Evolutionary conservation across 1,140 invertebrate species (phyloP).

Genomic region (Sycophila sp.): DNA sequence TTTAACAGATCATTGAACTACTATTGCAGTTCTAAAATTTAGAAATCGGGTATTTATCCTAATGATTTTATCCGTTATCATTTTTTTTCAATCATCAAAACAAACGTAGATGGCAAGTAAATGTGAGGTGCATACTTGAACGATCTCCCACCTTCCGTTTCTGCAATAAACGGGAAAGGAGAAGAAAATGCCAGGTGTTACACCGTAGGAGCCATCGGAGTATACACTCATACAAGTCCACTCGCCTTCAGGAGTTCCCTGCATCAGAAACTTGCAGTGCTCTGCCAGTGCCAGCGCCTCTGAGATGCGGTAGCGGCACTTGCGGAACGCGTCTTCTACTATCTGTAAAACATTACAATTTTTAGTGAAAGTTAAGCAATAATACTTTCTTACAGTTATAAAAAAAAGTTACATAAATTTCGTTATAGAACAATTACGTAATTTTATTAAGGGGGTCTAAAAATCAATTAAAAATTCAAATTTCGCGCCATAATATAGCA

Average conservation of each 20-base stretch:
- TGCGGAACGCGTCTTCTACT: not conserved
- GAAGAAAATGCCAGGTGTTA: slow-evolving; percentile 36
- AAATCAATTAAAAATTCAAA: too few relatives aligned
- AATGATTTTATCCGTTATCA: too few relatives aligned
- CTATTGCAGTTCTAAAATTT: too few relatives aligned
- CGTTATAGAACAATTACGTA: not conserved
- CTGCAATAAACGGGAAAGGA: slow-evolving; percentile 39
- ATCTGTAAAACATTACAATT: slow-evolving; percentile 15
- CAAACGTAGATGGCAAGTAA: too few relatives aligned
- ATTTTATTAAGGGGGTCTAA: too few relatives aligned
- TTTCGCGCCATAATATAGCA: too few relatives aligned
- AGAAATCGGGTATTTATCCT: too few relatives aligned
- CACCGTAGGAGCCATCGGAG: slow-evolving; percentile 39
- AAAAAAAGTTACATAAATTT: too few relatives aligned
- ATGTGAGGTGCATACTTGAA: slow-evolving; percentile 40
- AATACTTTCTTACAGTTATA: not conserved
- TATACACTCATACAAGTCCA: slow-evolving; percentile 42
- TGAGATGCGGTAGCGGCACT: slow-evolving; percentile 10
- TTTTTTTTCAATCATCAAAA: too few relatives aligned
- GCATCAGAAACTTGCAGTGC: slow-evolving; percentile 38
- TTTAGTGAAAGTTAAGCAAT: too few relatives aligned
- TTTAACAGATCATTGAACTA: not conserved
- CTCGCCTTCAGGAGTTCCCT: slow-evolving; percentile 36
- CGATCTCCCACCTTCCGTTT: slow-evolving; percentile 36
- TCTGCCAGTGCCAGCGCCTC: slow-evolving; percentile 38